Evolutionary conservation across 2,888 invertebrate genomes (phyloP).

Genomic region (Crematogaster levior): DNA sequence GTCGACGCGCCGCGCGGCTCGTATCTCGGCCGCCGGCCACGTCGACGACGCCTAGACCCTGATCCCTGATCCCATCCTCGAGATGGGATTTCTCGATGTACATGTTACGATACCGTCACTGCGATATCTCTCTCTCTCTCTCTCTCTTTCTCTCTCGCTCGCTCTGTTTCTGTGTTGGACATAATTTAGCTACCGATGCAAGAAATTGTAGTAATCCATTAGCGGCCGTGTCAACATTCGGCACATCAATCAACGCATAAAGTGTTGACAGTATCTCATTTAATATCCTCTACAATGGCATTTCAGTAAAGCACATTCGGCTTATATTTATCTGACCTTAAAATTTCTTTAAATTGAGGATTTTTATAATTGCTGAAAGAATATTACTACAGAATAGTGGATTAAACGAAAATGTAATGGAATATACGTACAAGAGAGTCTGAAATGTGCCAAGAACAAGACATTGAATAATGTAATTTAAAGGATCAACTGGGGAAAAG

Average conservation of each 20-base stretch:
- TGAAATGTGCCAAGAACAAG: not conserved
- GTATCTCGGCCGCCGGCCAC: slow-evolving; percentile 57
- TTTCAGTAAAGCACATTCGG: not conserved
- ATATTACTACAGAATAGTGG: not conserved
- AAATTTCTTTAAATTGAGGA: not conserved
- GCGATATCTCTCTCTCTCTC: too few species aligned
- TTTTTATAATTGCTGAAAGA: not conserved
- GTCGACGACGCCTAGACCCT: slow-evolving; percentile 76
- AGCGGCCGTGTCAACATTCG: slow-evolving; percentile 1
- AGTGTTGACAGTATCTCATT: not conserved
- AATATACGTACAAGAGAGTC: not conserved
- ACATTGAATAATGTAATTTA: not conserved
- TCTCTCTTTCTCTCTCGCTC: too few species aligned
- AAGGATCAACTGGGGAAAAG: not conserved
- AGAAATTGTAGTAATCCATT: not conserved
- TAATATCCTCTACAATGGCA: not conserved
- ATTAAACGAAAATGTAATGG: not conserved
- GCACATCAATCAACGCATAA: too few species aligned
- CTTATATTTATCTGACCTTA: not conserved
- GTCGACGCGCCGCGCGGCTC: slow-evolving; percentile 73
- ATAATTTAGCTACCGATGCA: not conserved
- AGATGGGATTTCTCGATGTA: slow-evolving; percentile 69
- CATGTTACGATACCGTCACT: slow-evolving; percentile 27
- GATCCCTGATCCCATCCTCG: slow-evolving; percentile 74
- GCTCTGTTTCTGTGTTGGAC: not conserved